Evolutionary conservation across 1,140 invertebrate genomes (phyloP), one percentile per base, ranked within the genome.

Genomic region (Drosophila arizonae): DNA sequence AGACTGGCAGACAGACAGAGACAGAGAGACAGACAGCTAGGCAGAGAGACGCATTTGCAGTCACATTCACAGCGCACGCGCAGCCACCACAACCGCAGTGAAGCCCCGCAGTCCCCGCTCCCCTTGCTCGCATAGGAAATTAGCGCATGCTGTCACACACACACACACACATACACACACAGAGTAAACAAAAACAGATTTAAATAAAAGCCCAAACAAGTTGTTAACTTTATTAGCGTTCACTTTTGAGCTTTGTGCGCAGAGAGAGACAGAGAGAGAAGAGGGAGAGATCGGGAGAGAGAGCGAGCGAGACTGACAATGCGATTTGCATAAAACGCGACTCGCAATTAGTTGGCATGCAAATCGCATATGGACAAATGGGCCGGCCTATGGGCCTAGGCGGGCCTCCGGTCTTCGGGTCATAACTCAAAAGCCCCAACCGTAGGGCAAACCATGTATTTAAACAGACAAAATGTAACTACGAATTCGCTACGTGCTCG

Each of bases 291-390:
- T 2, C 1, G 1, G 3, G 21, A 24, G 21, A 24, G 21, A 24
- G 21, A 24, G 21, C 1, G 21, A 24, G 21, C 21, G 21, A 24
- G 64, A 61, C 64, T 30, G 70, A 55, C 21, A 55, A 68, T 61
- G 64, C 67, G 70, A 72, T 72, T 72, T 68, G 70, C 70, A 72
- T 58, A 74, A 77, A 64, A 63, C 58, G 54, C 71, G 50, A 54
- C 80, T 73, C 57, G 76, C 71, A 81, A 82, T 84, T 82, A 84
- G 79, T 76, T 81, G 50, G 56, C 67, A 82, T 68, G 72, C 76
- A 74, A 81, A 77, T 77, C 72, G 60, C 58, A 76, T 68, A 64
- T 60, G 36, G 54, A 13, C 2, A 52, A 8, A 56, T 48, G 24
- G 46, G 26, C 66, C 54, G 46, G 26, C 66, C 54, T 46, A 69